Conservation (phyloP, 2,888 invertebrate species). For the Diarsia dahlii region DNA sequence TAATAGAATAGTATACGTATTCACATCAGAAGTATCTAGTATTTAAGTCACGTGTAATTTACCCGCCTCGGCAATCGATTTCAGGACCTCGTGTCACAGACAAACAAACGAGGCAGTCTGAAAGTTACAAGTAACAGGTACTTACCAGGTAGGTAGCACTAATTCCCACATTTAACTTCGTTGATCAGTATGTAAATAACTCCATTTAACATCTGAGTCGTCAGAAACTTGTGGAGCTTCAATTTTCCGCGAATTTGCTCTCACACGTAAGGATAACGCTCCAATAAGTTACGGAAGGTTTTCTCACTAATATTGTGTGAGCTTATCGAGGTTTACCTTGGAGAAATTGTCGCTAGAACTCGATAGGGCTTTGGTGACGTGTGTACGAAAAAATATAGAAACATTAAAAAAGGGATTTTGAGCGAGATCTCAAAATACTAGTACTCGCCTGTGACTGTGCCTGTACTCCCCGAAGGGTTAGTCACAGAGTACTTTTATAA, state of each 20-base stretch:
- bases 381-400: not conserved
- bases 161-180: conserved; percentile 1
- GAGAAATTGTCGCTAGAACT: not conserved
- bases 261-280: conserved; percentile 27
- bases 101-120: no score
- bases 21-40: no score
- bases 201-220: conserved; percentile 14
- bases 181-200: conserved; percentile 38
- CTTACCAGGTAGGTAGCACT: not conserved
- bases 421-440: no score
- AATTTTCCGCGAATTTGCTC: conserved; percentile 58
- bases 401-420: no score
- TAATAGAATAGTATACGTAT: not conserved
- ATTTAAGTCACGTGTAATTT: no score
- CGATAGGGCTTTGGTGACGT: not conserved
- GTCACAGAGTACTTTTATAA: no score
- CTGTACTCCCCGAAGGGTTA: no score
- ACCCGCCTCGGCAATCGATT: no score
- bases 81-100: no score
- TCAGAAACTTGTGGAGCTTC: conserved; percentile 38
- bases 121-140: conserved; percentile 6
- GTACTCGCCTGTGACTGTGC: no score
- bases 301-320: conserved; percentile 18
- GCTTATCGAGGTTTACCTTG: not conserved
- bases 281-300: conserved; percentile 21